These are phyloP conservation scores for Epinephelus coioides DNA, from an alignment of 2,797 vertebrate species.

Conservation along the genomic window DNA sequence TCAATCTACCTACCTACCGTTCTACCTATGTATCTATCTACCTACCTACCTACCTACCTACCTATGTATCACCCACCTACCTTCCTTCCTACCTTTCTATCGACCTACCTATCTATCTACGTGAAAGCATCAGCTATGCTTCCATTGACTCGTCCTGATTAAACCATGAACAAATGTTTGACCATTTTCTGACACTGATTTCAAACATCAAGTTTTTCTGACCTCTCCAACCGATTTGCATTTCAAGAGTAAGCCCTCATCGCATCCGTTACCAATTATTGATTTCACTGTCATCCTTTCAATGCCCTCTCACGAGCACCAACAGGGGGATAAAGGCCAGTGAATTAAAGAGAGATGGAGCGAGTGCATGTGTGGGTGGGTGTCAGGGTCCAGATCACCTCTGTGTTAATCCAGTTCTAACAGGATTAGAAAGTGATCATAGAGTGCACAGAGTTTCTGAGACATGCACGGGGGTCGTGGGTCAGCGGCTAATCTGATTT, in stretches of 20 bases:
- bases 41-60: too few relatives aligned
- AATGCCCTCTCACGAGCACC: slow-evolving; percentile 22
- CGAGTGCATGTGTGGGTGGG: slow-evolving; percentile 25
- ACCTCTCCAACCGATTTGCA: slow-evolving; percentile 22
- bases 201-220: neutral
- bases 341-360: slow-evolving; percentile 21
- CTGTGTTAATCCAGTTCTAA: slow-evolving; percentile 67
- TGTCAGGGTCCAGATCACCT: slow-evolving; percentile 55
- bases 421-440: slow-evolving; percentile 75
- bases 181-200: slow-evolving; percentile 19
- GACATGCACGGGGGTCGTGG: slow-evolving; percentile 41
- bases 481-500: slow-evolving; percentile 66
- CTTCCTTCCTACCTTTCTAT: too few relatives aligned
- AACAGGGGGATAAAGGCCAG: neutral
- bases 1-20: too few relatives aligned
- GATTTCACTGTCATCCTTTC: slow-evolving; percentile 44
- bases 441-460: slow-evolving; percentile 46
- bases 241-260: neutral
- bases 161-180: neutral
- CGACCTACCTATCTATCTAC: too few relatives aligned
- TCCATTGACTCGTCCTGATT: neutral
- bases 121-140: neutral
- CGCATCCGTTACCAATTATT: slow-evolving; percentile 26
- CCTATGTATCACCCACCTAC: too few relatives aligned
- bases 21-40: too few relatives aligned